A percentile compares a stretch with the other conserved stretches of the same genome.
phyloP scores from a whole-genome alignment of 2,113 vertebrate species.

The Tricholaema leucomelas region DNA sequence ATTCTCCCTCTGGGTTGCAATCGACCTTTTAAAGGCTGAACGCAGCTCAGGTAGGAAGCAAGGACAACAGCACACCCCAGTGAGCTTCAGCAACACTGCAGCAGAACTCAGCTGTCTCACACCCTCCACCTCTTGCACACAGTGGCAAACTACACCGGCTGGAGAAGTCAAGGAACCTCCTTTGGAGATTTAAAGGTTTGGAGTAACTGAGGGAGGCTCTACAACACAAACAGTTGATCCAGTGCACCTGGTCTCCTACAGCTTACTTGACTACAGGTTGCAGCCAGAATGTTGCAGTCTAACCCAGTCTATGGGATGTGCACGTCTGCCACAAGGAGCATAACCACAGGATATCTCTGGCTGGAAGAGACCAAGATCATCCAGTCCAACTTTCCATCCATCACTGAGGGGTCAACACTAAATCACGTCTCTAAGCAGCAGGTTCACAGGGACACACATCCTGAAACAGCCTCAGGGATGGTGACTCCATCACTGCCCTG shows the following conservation, averaged over 20 bases:
- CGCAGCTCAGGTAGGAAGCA: not conserved
- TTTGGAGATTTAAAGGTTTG: not conserved
- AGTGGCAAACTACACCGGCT: not conserved
- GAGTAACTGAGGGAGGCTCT: not conserved
- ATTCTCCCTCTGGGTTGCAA: not conserved
- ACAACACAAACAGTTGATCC: not conserved
- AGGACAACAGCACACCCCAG: slow-evolving; percentile 41
- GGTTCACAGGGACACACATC: too few species aligned
- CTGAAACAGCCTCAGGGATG: too few species aligned
- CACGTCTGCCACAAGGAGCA: not conserved
- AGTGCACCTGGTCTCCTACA: not conserved
- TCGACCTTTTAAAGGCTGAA: not conserved
- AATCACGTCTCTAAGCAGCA: too few species aligned
- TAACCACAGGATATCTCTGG: not conserved
- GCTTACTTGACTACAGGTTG: not conserved
- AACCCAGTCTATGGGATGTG: not conserved
- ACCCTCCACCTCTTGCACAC: not conserved
- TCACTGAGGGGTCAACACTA: too few species aligned
- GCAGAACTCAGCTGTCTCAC: not conserved
- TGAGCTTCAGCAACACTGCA: not conserved
- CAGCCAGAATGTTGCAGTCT: not conserved
- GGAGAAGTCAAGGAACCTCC: not conserved
- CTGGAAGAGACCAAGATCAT: too few species aligned
- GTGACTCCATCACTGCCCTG: too few species aligned
- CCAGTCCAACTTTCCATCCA: too few species aligned